phyloP scores from a whole-genome alignment of 92 coral and sea anemone species.

The Metridium senile region DNA sequence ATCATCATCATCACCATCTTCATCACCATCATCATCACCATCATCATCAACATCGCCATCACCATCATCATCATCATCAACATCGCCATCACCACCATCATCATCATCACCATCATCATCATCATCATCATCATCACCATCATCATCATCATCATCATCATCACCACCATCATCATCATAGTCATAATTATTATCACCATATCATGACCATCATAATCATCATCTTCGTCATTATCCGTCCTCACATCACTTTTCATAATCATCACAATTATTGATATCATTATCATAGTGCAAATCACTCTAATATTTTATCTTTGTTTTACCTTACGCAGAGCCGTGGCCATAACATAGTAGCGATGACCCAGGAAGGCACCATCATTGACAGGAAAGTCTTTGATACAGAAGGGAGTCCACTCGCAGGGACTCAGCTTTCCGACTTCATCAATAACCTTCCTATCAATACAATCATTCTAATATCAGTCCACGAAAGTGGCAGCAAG shows the following conservation, averaged over 20 bases:
- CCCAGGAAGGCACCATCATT: slow-evolving; percentile 33
- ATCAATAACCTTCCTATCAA: slow-evolving; percentile 36
- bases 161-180: background rate
- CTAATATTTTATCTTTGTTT: background rate
- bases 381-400: slow-evolving; percentile 51
- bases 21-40: background rate
- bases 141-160: background rate
- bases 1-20: background rate
- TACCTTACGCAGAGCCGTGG: slow-evolving; percentile 30
- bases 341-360: slow-evolving; percentile 61
- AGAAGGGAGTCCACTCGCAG: slow-evolving; percentile 32
- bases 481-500: slow-evolving; percentile 35
- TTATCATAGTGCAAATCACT: background rate
- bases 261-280: background rate
- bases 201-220: background rate
- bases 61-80: background rate
- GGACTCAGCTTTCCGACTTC: slow-evolving; percentile 45
- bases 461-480: slow-evolving; percentile 54
- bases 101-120: background rate
- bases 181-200: no score
- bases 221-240: background rate
- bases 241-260: background rate
- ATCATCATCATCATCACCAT: background rate
- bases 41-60: background rate
- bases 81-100: background rate